A percentile compares a stretch with the other conserved stretches of the same genome.
Evolutionary conservation across 2,797 vertebrate genomes (phyloP).

Genomic region (Falco cherrug): DNA sequence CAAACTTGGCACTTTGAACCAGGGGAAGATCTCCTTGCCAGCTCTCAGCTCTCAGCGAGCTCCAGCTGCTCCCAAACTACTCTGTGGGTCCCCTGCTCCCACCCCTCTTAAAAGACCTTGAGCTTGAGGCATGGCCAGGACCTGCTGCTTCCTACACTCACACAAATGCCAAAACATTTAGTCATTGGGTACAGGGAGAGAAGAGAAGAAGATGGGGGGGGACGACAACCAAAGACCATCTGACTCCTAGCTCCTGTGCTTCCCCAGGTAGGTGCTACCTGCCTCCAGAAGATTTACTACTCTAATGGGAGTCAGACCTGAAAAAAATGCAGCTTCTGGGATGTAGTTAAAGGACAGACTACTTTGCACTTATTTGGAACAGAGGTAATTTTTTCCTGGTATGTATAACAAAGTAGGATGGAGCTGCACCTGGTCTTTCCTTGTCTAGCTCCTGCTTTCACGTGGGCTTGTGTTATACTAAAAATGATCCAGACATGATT

Average conservation of each 20-base stretch:
- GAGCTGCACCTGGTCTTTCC: not conserved
- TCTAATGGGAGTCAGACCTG: not conserved
- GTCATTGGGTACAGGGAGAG: not conserved
- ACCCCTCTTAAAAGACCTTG: not conserved
- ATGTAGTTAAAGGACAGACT: not conserved
- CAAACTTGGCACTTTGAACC: not conserved
- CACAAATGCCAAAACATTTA: not conserved
- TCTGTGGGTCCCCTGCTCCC: not conserved
- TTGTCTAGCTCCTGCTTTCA: constrained; percentile 1
- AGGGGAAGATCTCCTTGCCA: not conserved
- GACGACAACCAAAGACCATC: not conserved
- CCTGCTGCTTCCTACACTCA: not conserved
- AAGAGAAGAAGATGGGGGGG: not conserved
- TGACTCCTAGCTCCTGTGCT: not conserved
- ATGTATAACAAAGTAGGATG: not conserved
- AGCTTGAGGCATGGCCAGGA: not conserved
- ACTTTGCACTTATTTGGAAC: not conserved
- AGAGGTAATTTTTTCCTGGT: not conserved
- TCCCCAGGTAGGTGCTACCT: not conserved
- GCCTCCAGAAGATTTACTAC: not conserved
- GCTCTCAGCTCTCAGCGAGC: not conserved
- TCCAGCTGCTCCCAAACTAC: not conserved
- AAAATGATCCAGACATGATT: constrained; percentile 14
- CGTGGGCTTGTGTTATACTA: not conserved
- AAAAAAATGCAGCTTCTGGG: not conserved